Evolutionary conservation across 1,140 invertebrate species (phyloP).

Genomic region (Cyphomyrmex costatus): DNA sequence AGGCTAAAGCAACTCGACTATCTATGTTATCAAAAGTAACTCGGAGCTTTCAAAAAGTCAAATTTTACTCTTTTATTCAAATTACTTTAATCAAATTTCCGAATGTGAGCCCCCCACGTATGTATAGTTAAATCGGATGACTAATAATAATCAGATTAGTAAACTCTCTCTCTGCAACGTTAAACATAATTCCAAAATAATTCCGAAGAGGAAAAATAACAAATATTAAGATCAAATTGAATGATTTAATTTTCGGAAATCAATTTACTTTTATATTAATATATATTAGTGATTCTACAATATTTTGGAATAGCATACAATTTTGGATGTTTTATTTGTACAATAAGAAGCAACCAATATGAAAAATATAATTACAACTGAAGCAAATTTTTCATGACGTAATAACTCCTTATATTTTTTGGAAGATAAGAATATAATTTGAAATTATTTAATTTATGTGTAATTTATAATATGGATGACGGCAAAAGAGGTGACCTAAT

Average conservation of each 20-base stretch:
- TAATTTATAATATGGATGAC: neutral
- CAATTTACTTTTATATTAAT: neutral
- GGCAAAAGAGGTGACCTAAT: neutral
- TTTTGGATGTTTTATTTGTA: neutral
- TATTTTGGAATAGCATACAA: neutral
- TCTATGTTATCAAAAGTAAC: conserved; percentile 16
- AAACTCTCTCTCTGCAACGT: neutral
- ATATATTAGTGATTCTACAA: neutral
- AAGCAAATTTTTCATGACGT: neutral
- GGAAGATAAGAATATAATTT: neutral
- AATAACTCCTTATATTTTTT: neutral
- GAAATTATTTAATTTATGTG: too few relatives aligned
- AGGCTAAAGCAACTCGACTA: conserved; percentile 27
- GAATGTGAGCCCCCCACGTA: neutral
- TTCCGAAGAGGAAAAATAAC: neutral
- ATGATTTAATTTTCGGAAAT: neutral
- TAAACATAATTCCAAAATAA: neutral
- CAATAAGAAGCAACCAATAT: neutral
- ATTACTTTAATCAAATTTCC: conserved; percentile 46
- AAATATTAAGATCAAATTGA: neutral
- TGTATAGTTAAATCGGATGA: neutral
- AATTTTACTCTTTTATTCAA: conserved; percentile 45
- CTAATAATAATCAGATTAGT: neutral
- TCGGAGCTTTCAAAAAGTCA: conserved; percentile 24
- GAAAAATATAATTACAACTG: neutral